Evolutionary conservation across 2,888 invertebrate species (phyloP).

Genomic region (Metallyticus violacea): DNA sequence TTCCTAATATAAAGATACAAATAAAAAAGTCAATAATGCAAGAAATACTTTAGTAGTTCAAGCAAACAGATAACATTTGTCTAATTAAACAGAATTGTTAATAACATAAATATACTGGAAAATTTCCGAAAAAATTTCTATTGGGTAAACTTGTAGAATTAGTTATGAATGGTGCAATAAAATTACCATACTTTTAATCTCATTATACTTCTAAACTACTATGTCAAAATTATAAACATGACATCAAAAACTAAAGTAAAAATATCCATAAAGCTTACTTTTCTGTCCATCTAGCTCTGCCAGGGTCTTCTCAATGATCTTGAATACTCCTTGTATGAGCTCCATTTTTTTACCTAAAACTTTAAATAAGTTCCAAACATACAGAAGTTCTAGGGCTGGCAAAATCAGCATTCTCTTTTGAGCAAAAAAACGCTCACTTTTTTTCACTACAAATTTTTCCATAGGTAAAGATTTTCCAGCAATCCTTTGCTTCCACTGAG

Average conservation of each 20-base stretch:
- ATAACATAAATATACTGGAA: too few relatives aligned
- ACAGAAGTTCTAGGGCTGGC: slow-evolving; percentile 85
- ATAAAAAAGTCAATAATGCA: too few relatives aligned
- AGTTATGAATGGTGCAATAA: too few relatives aligned
- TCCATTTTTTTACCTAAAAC: slow-evolving; percentile 69
- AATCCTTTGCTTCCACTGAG: slow-evolving; percentile 80
- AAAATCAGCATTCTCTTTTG: slow-evolving; percentile 72
- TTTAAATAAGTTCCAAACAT: slow-evolving; percentile 89
- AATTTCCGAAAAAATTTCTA: too few relatives aligned
- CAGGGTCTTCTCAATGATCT: slow-evolving; percentile 57
- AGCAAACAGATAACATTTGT: too few relatives aligned
- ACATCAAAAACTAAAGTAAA: neutral
- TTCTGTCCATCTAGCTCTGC: slow-evolving; percentile 40
- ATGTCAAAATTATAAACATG: too few relatives aligned
- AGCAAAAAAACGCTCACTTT: slow-evolving; percentile 72
- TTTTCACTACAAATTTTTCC: slow-evolving; percentile 93
- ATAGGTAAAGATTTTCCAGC: slow-evolving; percentile 96
- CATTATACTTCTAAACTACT: too few relatives aligned
- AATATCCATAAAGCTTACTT: slow-evolving; percentile 35
- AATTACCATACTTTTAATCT: too few relatives aligned
- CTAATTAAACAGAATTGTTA: too few relatives aligned
- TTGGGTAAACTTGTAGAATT: too few relatives aligned
- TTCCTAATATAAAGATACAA: too few relatives aligned
- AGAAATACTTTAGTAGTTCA: too few relatives aligned
- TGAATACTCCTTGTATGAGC: slow-evolving; percentile 59